A percentile compares a stretch with the other conserved stretches of the same genome.
phyloP scores from a whole-genome alignment of 2,888 invertebrate genomes.

The Machimus rusticus region DNA sequence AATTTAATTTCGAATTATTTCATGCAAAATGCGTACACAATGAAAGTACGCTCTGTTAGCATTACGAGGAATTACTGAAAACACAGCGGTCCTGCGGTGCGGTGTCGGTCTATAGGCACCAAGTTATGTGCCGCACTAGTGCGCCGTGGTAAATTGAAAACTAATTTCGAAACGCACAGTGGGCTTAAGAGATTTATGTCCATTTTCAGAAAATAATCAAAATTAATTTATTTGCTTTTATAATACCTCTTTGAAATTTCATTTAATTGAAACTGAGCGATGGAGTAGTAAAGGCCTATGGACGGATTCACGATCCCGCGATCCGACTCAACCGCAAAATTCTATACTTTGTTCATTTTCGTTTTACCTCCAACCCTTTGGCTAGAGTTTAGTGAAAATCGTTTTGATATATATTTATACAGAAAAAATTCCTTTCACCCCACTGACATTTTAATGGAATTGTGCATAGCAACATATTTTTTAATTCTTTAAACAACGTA shows the following conservation, averaged over 20 bases:
- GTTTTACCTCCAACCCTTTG: not conserved
- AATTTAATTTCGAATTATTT: constrained; percentile 37
- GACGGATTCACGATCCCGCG: not conserved
- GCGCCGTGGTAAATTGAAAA: constrained; percentile 5
- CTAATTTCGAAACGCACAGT: constrained; percentile 20
- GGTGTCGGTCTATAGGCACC: not conserved
- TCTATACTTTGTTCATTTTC: not conserved
- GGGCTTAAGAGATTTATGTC: constrained; percentile 29
- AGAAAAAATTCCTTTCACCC: not conserved
- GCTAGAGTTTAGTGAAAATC: not conserved
- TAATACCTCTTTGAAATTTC: constrained; percentile 12
- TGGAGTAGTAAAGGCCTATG: not conserved
- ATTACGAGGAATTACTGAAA: constrained; percentile 6
- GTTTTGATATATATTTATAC: not conserved
- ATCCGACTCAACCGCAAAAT: not conserved
- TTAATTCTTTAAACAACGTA: not conserved
- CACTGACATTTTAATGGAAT: not conserved
- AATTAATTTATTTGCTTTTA: constrained; percentile 34
- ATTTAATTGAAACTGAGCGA: not conserved
- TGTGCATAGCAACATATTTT: not conserved
- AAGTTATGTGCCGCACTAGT: not conserved
- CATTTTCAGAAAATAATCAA: constrained; percentile 15
- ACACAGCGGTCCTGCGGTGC: not conserved
- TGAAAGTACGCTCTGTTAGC: not conserved
- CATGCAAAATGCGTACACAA: constrained; percentile 24